Percentiles rank a stretch among this genome's conserved stretches.
These are phyloP conservation scores for Rhopalosiphum padi DNA, from an alignment of 1,140 invertebrate species.

Conservation along the genomic window DNA sequence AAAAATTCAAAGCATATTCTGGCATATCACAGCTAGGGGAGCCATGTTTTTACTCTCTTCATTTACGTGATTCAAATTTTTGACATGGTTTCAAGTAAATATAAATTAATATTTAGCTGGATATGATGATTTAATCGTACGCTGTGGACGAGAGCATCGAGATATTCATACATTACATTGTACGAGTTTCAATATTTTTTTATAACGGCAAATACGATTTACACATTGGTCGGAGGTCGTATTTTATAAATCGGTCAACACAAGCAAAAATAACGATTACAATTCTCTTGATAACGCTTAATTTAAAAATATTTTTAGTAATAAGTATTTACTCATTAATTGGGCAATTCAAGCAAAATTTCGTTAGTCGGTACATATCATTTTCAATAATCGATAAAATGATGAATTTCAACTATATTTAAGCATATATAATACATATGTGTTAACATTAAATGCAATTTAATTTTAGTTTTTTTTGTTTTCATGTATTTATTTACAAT, in stretches of 20 bases:
- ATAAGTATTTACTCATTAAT: background rate
- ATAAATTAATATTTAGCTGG: conserved; percentile 8
- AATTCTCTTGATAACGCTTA: background rate
- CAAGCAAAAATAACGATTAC: background rate
- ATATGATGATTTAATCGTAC: background rate
- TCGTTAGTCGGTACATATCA: background rate
- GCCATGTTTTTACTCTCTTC: background rate
- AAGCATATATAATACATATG: background rate
- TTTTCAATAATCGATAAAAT: background rate
- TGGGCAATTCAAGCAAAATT: background rate
- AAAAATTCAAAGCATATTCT: background rate
- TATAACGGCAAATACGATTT: background rate
- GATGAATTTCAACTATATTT: background rate
- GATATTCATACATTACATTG: background rate
- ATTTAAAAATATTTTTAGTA: background rate
- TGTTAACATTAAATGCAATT: background rate
- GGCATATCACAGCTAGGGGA: background rate
- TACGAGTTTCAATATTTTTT: background rate
- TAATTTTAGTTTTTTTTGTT: background rate
- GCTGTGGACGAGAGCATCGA: background rate
- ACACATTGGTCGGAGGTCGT: background rate
- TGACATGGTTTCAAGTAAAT: background rate
- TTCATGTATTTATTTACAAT: background rate
- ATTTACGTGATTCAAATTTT: conserved; percentile 33
- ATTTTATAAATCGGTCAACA: background rate